A percentile compares a stretch with the other conserved stretches of the same genome.
Conservation (phyloP, 2,888 invertebrate species). For the Cheilosia scutellata region DNA sequence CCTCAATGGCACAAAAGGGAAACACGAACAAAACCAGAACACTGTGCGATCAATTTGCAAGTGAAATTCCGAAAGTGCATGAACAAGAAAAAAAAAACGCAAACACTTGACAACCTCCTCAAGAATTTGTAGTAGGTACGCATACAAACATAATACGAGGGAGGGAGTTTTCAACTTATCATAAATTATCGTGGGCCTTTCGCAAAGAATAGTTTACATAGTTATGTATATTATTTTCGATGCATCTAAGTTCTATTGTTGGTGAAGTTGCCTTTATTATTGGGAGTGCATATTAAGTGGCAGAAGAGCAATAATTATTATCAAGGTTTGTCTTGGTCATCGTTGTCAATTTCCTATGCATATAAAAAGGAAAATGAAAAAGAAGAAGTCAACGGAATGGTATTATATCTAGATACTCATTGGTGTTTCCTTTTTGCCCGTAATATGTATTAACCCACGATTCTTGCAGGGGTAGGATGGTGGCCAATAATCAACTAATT, state of each 20-base stretch:
- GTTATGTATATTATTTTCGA: not conserved
- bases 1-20: constrained; percentile 34
- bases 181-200: constrained; percentile 62
- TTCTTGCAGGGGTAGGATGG: no score
- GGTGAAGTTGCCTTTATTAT: constrained; percentile 27
- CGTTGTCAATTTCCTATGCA: constrained; percentile 17
- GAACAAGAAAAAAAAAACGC: not conserved
- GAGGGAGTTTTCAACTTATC: constrained; percentile 37
- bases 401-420: no score
- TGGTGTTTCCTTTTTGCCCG: no score
- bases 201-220: constrained; percentile 16
- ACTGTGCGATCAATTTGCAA: constrained; percentile 63
- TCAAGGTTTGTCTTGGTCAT: constrained; percentile 5
- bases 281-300: constrained; percentile 13
- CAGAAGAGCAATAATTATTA: constrained; percentile 43
- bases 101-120: constrained; percentile 56
- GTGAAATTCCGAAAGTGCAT: constrained; percentile 45
- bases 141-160: not conserved
- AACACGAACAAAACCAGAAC: constrained; percentile 49
- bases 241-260: constrained; percentile 49
- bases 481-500: no score
- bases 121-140: constrained; percentile 1
- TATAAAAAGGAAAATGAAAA: not conserved
- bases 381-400: not conserved
- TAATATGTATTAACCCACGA: no score